These are phyloP conservation scores for Aulostomus chinensis DNA, from an alignment of 2,797 vertebrate genomes.

Conservation along the genomic window DNA sequence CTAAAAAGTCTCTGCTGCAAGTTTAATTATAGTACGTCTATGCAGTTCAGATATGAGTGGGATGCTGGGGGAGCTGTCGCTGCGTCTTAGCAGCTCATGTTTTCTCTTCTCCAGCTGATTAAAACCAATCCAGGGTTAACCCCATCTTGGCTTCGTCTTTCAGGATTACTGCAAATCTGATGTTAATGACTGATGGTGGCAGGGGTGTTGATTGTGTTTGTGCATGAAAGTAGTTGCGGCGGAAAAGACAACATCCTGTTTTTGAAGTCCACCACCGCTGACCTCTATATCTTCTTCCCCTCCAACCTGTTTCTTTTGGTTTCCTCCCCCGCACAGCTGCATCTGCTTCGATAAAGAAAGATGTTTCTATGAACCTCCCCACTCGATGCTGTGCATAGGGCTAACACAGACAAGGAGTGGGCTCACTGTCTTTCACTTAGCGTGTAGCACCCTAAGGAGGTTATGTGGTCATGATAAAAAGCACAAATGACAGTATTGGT, in stretches of 20 bases:
- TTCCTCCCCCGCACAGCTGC: conserved; percentile 15
- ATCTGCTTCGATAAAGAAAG: conserved; percentile 22
- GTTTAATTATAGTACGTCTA: no score
- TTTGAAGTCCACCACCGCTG: conserved; percentile 39
- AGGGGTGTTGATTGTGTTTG: conserved; percentile 21
- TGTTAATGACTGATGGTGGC: conserved; percentile 50
- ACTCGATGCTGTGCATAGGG: conserved; percentile 33
- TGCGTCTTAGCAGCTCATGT: conserved; percentile 31
- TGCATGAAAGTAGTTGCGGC: not conserved
- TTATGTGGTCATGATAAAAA: conserved; percentile 49
- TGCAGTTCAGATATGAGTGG: conserved; percentile 4
- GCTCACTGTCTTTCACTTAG: conserved; percentile 32
- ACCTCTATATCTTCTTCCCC: conserved; percentile 9
- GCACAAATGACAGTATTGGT: conserved; percentile 41
- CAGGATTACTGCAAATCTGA: conserved; percentile 67
- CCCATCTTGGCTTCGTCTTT: conserved; percentile 47
- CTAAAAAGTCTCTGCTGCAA: no score
- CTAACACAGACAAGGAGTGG: conserved; percentile 21
- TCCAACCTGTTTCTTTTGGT: conserved; percentile 2
- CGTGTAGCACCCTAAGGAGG: conserved; percentile 15
- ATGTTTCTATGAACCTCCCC: conserved; percentile 29
- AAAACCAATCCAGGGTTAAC: conserved; percentile 64
- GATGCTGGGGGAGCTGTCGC: no score
- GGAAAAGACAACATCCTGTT: conserved; percentile 36
- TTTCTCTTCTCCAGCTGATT: conserved; percentile 55